phyloP scores from a whole-genome alignment of 2,113 vertebrate species.

The Amphilophus citrinellus region DNA sequence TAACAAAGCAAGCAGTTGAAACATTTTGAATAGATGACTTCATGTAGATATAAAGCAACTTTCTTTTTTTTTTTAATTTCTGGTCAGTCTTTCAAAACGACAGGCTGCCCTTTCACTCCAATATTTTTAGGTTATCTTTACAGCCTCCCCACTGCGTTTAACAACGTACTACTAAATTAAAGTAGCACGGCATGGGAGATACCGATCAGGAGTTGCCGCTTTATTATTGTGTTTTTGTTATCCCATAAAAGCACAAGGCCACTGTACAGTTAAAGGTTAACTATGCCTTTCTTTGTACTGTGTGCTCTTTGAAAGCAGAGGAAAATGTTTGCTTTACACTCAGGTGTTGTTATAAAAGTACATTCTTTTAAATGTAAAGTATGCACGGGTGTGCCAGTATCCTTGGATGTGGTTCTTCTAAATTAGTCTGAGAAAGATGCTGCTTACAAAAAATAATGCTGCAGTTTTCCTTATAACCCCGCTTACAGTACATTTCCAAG shows the following conservation, averaged over 20 bases:
- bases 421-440: not conserved
- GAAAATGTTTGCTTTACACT: not conserved
- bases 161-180: not conserved
- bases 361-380: not conserved
- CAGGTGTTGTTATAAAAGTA: not conserved
- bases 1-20: not conserved
- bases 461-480: not conserved
- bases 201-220: not conserved
- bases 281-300: not conserved
- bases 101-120: not conserved
- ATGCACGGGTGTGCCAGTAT: not conserved
- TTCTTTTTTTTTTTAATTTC: not conserved
- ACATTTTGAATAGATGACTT: not conserved
- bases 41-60: not conserved
- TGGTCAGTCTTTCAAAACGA: not conserved
- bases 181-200: not conserved
- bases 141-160: not conserved
- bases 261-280: conserved; percentile 31
- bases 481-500: not conserved
- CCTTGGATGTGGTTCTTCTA: not conserved
- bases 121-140: conserved; percentile 7
- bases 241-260: conserved; percentile 15
- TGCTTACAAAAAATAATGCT: not conserved
- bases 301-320: not conserved
- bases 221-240: not conserved